A percentile compares a stretch with the other conserved stretches of the same genome.
Conservation (phyloP, 2,113 vertebrate genomes). For the Phrynosoma platyrhinos region DNA sequence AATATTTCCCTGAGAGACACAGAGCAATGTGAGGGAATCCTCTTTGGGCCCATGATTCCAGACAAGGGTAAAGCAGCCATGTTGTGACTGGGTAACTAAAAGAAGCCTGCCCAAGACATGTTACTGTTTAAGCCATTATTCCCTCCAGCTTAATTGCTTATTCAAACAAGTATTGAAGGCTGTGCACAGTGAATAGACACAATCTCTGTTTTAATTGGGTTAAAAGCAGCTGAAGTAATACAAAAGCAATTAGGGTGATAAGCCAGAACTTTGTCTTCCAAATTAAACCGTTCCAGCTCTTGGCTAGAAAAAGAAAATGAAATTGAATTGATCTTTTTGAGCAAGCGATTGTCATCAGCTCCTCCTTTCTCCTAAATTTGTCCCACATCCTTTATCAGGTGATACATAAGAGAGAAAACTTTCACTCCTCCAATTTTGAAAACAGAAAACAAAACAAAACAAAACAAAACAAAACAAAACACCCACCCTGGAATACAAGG, state of each 20-base stretch:
- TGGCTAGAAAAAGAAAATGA: constrained; percentile 29
- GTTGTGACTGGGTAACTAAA: neutral
- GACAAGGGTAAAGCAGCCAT: neutral
- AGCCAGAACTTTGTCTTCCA: constrained; percentile 45
- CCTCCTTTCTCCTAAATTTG: neutral
- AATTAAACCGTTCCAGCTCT: constrained; percentile 59
- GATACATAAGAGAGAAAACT: constrained; percentile 24
- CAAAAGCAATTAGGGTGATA: constrained; percentile 62
- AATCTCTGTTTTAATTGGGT: constrained; percentile 24
- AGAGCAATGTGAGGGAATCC: neutral
- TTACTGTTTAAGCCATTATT: constrained; percentile 47
- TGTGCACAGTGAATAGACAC: constrained; percentile 49
- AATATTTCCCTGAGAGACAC: neutral
- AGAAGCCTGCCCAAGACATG: constrained; percentile 25
- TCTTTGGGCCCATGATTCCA: neutral
- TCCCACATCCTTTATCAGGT: constrained; percentile 35
- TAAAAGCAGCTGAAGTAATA: constrained; percentile 54
- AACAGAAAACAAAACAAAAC: neutral
- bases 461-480: too few relatives aligned
- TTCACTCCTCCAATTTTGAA: neutral
- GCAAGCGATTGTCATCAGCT: constrained; percentile 53
- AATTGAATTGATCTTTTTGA: constrained; percentile 30
- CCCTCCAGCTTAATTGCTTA: constrained; percentile 53
- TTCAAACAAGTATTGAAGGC: constrained; percentile 52
- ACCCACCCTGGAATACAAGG: neutral